phyloP scores from a whole-genome alignment of 2,888 invertebrate species.

The Parnassius glacialis region DNA sequence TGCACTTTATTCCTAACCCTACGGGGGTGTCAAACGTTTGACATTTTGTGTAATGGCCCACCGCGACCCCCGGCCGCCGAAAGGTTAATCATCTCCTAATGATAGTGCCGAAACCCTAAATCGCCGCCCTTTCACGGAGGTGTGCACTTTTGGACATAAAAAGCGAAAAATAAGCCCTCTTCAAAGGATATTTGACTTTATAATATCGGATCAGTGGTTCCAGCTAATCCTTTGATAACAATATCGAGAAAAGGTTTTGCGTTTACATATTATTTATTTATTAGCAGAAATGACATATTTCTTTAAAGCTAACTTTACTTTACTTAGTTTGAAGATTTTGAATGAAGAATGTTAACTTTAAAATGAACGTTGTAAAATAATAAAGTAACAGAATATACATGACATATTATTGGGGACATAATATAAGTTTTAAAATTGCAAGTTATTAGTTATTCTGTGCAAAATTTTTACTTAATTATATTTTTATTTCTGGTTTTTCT shows the following conservation, averaged over 20 bases:
- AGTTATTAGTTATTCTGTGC: no score
- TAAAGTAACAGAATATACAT: no score
- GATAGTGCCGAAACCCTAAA: constrained; percentile 57
- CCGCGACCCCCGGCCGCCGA: constrained; percentile 51
- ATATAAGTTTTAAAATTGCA: no score
- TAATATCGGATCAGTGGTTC: constrained; percentile 18
- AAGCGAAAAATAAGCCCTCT: constrained; percentile 22
- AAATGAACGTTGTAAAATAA: no score
- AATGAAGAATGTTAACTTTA: no score
- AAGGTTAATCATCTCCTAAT: constrained; percentile 78
- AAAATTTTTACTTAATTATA: no score
- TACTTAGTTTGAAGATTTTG: no score
- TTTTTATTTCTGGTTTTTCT: no score
- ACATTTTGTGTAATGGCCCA: constrained; percentile 66
- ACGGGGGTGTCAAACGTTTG: constrained; percentile 58
- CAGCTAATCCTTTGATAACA: constrained; percentile 19
- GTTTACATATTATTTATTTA: neutral
- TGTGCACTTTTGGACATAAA: constrained; percentile 26
- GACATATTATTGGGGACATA: no score
- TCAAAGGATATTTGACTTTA: constrained; percentile 22
- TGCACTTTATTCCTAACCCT: constrained; percentile 36
- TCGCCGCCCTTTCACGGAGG: constrained; percentile 36
- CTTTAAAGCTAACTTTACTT: no score
- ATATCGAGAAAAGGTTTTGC: constrained; percentile 12
- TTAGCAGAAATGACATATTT: neutral